Percentiles rank a stretch among this genome's conserved stretches.
Conservation (phyloP, 1,140 invertebrate species). For the Drosophila arawakana region DNA sequence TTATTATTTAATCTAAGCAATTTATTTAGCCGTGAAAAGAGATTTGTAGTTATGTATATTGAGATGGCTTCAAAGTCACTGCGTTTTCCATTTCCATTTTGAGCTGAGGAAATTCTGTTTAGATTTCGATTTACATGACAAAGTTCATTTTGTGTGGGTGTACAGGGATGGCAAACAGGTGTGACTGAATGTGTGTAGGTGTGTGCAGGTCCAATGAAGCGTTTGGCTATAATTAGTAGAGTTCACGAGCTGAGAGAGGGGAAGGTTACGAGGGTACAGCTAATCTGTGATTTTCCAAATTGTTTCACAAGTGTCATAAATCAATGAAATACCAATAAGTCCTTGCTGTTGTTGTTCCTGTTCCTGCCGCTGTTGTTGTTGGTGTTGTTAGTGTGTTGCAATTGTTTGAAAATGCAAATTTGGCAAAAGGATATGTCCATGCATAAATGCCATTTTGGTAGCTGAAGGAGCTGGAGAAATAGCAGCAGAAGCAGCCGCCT, state of each 20-base stretch:
- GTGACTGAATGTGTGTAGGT: conserved; percentile 19
- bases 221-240: conserved; percentile 72
- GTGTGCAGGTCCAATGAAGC: conserved; percentile 49
- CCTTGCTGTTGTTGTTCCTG: conserved; percentile 56
- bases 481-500: conserved; percentile 29
- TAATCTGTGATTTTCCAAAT: conserved; percentile 84
- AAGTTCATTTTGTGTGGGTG: conserved; percentile 39
- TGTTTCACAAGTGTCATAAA: conserved; percentile 84
- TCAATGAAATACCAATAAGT: conserved; percentile 84
- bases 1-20: too few species aligned
- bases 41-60: conserved; percentile 26
- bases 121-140: conserved; percentile 57
- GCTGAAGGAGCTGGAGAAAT: conserved; percentile 6
- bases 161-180: not conserved
- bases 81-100: too few species aligned
- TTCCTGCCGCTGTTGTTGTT: conserved; percentile 54
- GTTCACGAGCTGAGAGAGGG: conserved; percentile 16
- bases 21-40: not conserved
- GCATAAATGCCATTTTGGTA: conserved; percentile 64
- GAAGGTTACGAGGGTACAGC: not conserved
- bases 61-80: not conserved
- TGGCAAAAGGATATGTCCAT: conserved; percentile 79
- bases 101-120: not conserved
- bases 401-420: conserved; percentile 81
- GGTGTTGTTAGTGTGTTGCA: conserved; percentile 61